Base-by-base conservation (phyloP, 2,797 vertebrate genomes). In the Percopsis omiscomaycus region DNA sequence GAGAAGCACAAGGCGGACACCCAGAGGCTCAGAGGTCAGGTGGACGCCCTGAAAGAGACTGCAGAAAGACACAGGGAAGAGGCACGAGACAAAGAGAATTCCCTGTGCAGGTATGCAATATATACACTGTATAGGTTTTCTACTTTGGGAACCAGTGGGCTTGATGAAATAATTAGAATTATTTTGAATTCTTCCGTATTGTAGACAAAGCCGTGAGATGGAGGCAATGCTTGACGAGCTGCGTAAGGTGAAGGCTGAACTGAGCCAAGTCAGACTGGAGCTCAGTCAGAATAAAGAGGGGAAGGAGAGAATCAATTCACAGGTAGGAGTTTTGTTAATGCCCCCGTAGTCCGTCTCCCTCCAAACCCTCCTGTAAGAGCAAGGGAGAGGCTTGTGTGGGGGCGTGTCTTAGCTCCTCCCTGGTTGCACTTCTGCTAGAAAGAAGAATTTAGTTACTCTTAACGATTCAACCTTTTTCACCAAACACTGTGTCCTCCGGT, bases 161-260 rank as follows among this genome's bases (percentile, higher is more conserved):
- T 37, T 8, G 11, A 28, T 52, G 49, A 64, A 64, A 67, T 4
- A 46, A 14, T 69, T 64, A 65, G 12, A 71, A 59, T 9, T 32
- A 22, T 58, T 1, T 5, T 32, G 53, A 53, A 66, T n/a, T 37
- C 70, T 73, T 77, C 22, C 30, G 42, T 37, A 16, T 61, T 64
- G 16, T 75, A 94, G 93, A 78, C 84, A 88, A 54, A 73, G 51
- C 58, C 81, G 61, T n/a, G 88, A 93, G 49, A 57, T 87, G 82
- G 89, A 92, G 69, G 64, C 70, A 49, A 46, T 84, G 64, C 77
- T 57, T 54, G 73, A 74, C 14, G 89, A 91, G 65, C 66, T 92
- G 11, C 66, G 68, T 53, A 79, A 81, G 45, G 69, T 78, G 12
- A 88, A 85, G 73, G 47, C 74, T 61, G 89, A 92, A 69, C 83